A percentile compares a stretch with the other conserved stretches of the same genome.
Conservation (phyloP, 2,797 vertebrate species). For the Rhinella marina region DNA sequence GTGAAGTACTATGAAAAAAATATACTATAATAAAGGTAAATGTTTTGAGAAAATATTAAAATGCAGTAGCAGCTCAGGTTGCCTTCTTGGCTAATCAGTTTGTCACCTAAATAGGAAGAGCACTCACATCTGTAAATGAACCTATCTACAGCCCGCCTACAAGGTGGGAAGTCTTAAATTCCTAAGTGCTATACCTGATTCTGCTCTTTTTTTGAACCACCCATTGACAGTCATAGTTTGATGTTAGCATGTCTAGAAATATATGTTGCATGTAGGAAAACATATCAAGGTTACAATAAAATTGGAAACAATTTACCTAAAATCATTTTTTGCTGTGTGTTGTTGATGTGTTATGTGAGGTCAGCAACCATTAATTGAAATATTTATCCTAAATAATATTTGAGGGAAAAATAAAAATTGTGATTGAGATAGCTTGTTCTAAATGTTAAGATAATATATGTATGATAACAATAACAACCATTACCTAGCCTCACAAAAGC, state of each 20-base stretch:
- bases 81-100: neutral
- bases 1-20: neutral
- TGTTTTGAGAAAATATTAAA: neutral
- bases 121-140: neutral
- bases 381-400: neutral
- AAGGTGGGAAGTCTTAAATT: slow-evolving; percentile 17
- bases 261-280: too few relatives aligned
- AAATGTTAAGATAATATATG: neutral
- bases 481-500: too few relatives aligned
- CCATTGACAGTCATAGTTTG: neutral
- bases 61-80: neutral
- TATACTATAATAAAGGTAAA: neutral
- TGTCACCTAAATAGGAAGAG: neutral
- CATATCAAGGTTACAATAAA: neutral
- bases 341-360: neutral
- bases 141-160: slow-evolving; percentile 12
- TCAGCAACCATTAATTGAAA: neutral
- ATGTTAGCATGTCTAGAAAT: too few relatives aligned
- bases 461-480: too few relatives aligned
- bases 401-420: neutral
- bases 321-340: neutral
- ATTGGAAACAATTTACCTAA: neutral
- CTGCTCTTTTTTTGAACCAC: neutral
- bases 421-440: neutral
- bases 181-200: neutral